phyloP scores from a whole-genome alignment of 2,797 vertebrate species.

The Oceanodroma leucorhoa region DNA sequence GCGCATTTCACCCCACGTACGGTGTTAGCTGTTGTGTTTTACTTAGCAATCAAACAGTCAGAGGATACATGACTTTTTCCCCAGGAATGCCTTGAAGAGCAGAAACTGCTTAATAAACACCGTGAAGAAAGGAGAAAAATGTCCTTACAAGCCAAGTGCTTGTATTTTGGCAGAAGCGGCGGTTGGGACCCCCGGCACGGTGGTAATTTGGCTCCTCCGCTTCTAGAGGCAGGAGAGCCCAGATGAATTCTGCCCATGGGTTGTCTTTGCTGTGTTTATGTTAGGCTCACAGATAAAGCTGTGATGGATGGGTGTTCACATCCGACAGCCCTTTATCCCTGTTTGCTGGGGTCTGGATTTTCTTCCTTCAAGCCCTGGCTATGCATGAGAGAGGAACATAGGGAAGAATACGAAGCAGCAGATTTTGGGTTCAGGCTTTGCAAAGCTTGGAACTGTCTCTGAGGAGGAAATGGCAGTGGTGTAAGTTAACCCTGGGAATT shows the following conservation, averaged over 20 bases:
- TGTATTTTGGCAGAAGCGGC: not conserved
- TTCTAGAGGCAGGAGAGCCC: not conserved
- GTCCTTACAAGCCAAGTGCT: not conserved
- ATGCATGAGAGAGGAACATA: not conserved
- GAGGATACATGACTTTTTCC: not conserved
- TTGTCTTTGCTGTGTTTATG: not conserved
- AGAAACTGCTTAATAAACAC: not conserved
- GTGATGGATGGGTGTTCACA: not conserved
- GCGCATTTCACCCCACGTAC: fast-evolving
- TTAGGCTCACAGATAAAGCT: not conserved
- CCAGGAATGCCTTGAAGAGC: not conserved
- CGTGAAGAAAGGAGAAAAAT: not conserved
- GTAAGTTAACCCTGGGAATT: not conserved
- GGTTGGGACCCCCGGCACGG: fast-evolving
- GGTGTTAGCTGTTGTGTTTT: not conserved
- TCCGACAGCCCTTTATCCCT: fast-evolving
- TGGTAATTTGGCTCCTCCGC: not conserved
- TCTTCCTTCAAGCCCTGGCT: not conserved
- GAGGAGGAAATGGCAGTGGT: not conserved
- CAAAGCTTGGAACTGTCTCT: not conserved
- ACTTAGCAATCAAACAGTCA: not conserved
- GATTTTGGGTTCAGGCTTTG: not conserved
- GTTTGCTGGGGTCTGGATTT: not conserved
- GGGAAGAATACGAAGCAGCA: not conserved
- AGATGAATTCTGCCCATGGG: not conserved